phyloP scores from a whole-genome alignment of 2,888 invertebrate genomes.

The Drosophila diplacantha region DNA sequence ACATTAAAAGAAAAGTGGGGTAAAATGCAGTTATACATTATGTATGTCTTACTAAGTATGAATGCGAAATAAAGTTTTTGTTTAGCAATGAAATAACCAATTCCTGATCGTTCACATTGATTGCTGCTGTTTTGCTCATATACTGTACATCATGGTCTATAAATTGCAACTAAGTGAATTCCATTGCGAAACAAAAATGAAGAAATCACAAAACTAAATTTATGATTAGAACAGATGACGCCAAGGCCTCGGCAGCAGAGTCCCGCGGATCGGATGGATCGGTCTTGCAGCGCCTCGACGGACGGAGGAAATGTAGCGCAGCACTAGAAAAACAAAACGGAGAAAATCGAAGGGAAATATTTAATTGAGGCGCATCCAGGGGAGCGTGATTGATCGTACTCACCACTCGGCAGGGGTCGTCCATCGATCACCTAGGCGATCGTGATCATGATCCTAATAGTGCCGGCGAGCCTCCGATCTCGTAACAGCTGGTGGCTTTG shows the following conservation, averaged over 20 bases:
- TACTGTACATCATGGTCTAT: conserved; percentile 71
- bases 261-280: conserved; percentile 7
- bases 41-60: conserved; percentile 39
- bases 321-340: conserved; percentile 40
- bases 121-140: conserved; percentile 41
- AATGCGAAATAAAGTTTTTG: conserved; percentile 28
- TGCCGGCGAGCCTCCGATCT: conserved; percentile 36
- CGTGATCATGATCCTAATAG: conserved; percentile 7
- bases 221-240: conserved; percentile 70
- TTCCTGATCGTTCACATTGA: conserved; percentile 21
- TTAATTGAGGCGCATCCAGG: conserved; percentile 16
- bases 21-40: conserved; percentile 50
- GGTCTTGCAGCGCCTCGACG: conserved; percentile 16
- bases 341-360: conserved; percentile 15
- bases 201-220: conserved; percentile 51
- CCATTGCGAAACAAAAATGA: conserved; percentile 57
- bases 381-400: conserved; percentile 28
- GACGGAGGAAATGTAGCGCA: conserved; percentile 27
- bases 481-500: conserved; percentile 49
- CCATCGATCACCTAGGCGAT: conserved; percentile 21
- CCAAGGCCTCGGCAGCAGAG: conserved; percentile 17
- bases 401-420: conserved; percentile 30
- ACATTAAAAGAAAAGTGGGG: conserved; percentile 21
- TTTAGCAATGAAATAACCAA: conserved; percentile 53
- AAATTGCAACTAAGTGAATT: conserved; percentile 49